Conservation (phyloP, 2,113 vertebrate species). For the Otis tarda region DNA sequence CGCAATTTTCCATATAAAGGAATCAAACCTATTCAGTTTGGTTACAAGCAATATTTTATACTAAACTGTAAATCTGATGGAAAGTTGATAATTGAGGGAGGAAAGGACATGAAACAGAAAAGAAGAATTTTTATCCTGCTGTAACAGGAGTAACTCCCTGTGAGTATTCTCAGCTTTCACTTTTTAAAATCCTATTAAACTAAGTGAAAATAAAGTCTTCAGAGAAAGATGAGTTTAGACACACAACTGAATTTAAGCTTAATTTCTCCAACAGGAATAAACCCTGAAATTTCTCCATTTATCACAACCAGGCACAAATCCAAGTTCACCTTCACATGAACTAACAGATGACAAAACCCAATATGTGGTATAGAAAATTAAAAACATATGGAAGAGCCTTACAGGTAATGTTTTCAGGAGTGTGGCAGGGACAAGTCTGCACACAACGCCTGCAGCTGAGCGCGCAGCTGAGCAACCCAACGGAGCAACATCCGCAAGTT, state of each 20-base stretch:
- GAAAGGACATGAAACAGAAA: background rate
- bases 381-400: background rate
- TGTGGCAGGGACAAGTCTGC: background rate
- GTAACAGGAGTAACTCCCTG: background rate
- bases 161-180: background rate
- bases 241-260: background rate
- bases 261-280: background rate
- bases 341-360: background rate
- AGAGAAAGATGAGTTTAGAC: background rate
- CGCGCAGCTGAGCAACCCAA: background rate
- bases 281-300: background rate
- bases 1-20: background rate
- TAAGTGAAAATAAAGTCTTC: background rate
- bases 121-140: background rate
- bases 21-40: background rate
- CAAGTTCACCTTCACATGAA: background rate
- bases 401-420: background rate
- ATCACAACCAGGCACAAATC: background rate
- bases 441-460: fast-evolving
- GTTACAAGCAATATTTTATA: background rate
- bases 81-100: background rate
- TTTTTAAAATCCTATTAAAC: background rate
- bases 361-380: background rate
- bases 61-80: background rate
- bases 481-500: background rate